Conservation (phyloP, 2,797 vertebrate genomes). For the Columba guinea region DNA sequence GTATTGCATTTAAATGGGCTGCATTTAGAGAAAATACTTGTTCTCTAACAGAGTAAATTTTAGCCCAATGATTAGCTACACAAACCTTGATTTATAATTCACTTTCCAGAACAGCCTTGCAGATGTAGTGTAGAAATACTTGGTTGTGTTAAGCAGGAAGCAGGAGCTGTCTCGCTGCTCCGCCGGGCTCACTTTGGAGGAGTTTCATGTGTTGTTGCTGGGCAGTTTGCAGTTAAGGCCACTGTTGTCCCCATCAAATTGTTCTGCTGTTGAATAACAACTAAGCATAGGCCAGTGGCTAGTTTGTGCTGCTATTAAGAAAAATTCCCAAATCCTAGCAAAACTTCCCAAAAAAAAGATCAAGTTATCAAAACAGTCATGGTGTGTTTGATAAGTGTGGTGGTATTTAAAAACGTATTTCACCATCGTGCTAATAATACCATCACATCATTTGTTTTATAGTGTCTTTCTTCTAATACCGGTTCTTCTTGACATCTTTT, state of each 20-base stretch:
- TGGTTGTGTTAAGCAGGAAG: background rate
- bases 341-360: background rate
- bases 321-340: background rate
- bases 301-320: background rate
- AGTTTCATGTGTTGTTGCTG: background rate
- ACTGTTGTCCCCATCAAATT: background rate
- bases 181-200: rapidly evolving
- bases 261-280: conserved; percentile 50
- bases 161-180: background rate
- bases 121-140: background rate
- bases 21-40: background rate
- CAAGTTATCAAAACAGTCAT: too few species aligned
- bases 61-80: background rate
- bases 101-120: background rate
- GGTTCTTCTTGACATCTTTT: background rate
- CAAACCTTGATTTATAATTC: background rate
- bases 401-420: background rate
- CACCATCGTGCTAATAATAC: background rate
- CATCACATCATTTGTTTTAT: background rate
- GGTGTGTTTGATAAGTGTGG: too few species aligned
- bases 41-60: background rate
- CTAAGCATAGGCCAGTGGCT: conserved; percentile 1
- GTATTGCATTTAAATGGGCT: background rate
- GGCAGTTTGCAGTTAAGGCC: conserved; percentile 1
- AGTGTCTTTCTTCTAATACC: background rate